Conservation (phyloP, 2,888 invertebrate species). For the Heliconius cydno region DNA sequence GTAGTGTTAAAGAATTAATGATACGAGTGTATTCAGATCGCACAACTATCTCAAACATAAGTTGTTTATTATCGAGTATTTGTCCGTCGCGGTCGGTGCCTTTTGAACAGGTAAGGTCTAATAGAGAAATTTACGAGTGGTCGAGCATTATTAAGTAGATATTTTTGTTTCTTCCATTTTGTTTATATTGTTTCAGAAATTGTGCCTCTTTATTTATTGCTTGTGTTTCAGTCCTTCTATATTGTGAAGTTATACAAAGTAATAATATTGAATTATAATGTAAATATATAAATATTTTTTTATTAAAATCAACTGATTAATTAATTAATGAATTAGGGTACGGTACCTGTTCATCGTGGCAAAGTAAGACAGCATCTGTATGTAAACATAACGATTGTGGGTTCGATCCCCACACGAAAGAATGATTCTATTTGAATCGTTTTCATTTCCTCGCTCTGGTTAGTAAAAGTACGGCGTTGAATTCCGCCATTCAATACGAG, state of each 20-base stretch:
- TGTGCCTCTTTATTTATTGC: background rate
- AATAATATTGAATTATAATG: background rate
- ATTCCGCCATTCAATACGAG: too few species aligned
- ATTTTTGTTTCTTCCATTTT: constrained; percentile 15
- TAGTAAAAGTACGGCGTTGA: too few species aligned
- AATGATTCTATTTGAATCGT: too few species aligned
- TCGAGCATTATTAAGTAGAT: background rate
- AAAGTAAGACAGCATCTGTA: too few species aligned
- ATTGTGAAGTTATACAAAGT: background rate
- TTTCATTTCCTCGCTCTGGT: too few species aligned
- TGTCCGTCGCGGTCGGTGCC: constrained; percentile 42
- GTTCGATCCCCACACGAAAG: too few species aligned
- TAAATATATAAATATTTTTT: too few species aligned
- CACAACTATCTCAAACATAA: constrained; percentile 36
- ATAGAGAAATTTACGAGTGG: constrained; percentile 19
- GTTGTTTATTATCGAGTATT: constrained; percentile 41
- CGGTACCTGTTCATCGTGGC: too few species aligned
- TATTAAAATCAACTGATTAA: too few species aligned
- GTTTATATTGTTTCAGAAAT: background rate
- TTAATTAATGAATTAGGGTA: too few species aligned
- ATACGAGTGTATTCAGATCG: constrained; percentile 34
- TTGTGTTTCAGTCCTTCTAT: background rate
- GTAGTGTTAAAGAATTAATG: constrained; percentile 39
- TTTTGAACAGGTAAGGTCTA: constrained; percentile 15
- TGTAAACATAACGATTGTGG: too few species aligned